Evolutionary conservation across 2,113 vertebrate species (phyloP).

Genomic region (Rhipidura dahli): DNA sequence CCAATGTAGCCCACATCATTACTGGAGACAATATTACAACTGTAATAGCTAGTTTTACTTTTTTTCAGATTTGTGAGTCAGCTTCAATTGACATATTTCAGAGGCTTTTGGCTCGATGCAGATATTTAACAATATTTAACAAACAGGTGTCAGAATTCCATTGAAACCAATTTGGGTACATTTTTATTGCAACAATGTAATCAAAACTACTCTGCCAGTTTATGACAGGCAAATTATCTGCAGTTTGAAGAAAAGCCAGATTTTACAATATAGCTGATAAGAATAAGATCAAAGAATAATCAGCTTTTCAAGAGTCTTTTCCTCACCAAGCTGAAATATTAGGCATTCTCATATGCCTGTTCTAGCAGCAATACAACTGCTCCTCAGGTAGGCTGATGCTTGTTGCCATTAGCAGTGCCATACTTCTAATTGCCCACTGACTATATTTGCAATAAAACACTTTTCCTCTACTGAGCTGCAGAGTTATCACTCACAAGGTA

Average conservation of each 20-base stretch:
- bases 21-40: background rate
- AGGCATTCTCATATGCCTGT: background rate
- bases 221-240: slow-evolving; percentile 36
- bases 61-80: background rate
- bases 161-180: background rate
- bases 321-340: background rate
- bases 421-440: background rate
- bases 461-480: background rate
- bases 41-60: background rate
- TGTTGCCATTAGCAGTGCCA: background rate
- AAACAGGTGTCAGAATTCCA: slow-evolving; percentile 1
- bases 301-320: background rate
- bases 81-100: background rate
- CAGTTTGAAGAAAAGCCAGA: background rate
- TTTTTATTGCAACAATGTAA: slow-evolving; percentile 15
- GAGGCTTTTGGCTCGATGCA: background rate
- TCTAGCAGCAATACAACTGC: background rate
- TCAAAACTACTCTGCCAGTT: background rate
- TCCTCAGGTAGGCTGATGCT: background rate
- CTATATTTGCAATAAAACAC: background rate
- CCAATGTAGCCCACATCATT: background rate
- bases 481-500: background rate
- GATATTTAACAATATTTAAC: slow-evolving; percentile 25
- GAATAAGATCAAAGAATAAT: slow-evolving; percentile 9
- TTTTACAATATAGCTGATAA: background rate